A percentile compares a stretch with the other conserved stretches of the same genome.
phyloP scores from a whole-genome alignment of 2,113 vertebrate species.

The Pampusana beccarii region DNA sequence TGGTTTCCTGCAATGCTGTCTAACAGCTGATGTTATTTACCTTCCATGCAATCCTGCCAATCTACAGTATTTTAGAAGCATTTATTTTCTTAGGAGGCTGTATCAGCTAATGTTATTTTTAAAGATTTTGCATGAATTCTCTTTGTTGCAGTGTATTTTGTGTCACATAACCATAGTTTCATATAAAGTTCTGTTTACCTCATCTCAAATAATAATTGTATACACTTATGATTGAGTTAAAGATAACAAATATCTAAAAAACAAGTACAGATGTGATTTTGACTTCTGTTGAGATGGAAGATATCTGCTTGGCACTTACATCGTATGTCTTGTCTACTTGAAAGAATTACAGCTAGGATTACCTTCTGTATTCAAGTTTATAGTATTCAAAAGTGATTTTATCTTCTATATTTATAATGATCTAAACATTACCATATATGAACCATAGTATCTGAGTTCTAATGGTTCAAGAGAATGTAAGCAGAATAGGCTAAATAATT shows the following conservation, averaged over 20 bases:
- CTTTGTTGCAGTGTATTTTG: neutral
- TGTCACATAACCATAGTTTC: neutral
- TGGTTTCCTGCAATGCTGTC: neutral
- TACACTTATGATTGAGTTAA: neutral
- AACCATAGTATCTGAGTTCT: neutral
- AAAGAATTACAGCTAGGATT: neutral
- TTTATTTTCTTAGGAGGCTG: neutral
- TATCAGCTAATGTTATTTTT: neutral
- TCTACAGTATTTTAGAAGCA: neutral
- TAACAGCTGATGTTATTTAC: neutral
- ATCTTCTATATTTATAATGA: neutral
- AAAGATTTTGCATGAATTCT: neutral
- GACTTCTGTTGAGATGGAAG: neutral
- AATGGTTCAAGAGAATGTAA: neutral
- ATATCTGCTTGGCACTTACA: neutral
- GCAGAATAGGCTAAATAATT: neutral
- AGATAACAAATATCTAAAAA: neutral
- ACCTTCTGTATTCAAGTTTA: neutral
- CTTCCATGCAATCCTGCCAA: neutral
- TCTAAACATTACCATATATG: neutral
- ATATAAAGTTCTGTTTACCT: neutral
- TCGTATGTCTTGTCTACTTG: neutral
- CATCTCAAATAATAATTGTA: neutral
- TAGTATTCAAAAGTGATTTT: neutral
- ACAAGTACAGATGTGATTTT: neutral